Conservation (phyloP, 2,113 vertebrate genomes). For the Morphnarchus princeps region DNA sequence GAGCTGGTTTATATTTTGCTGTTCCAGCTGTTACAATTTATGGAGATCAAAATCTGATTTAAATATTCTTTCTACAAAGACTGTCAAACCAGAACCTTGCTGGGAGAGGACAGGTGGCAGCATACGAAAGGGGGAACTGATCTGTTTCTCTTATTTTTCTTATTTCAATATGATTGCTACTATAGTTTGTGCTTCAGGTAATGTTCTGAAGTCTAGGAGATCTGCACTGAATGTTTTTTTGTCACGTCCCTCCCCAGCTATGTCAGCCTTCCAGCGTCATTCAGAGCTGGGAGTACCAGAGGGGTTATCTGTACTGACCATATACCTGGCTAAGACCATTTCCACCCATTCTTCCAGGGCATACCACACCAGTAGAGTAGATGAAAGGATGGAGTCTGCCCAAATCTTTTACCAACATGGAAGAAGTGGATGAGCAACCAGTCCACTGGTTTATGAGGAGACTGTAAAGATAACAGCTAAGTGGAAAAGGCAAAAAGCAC, state of each 20-base stretch:
- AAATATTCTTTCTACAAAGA: not conserved
- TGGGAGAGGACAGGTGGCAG: not conserved
- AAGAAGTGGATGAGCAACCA: not conserved
- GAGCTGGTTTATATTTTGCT: not conserved
- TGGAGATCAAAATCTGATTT: not conserved
- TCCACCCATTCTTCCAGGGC: not conserved
- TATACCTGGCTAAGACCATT: not conserved
- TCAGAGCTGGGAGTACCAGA: not conserved
- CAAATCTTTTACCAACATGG: not conserved
- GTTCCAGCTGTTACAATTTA: not conserved
- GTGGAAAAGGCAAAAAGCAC: not conserved
- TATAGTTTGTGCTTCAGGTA: not conserved
- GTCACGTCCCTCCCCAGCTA: not conserved
- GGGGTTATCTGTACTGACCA: not conserved
- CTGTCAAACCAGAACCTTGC: not conserved
- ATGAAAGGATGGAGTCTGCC: not conserved
- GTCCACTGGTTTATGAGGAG: not conserved
- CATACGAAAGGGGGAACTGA: not conserved
- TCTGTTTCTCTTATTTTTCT: not conserved
- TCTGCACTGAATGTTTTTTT: not conserved
- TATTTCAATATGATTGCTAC: not conserved
- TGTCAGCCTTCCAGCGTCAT: not conserved
- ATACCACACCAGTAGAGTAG: not conserved
- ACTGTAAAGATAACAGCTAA: not conserved
- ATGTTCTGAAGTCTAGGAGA: not conserved